A percentile compares a stretch with the other conserved stretches of the same genome.
These are phyloP conservation scores for human DNA, from an alignment of 2,113 vertebrate genomes.

Conservation along the genomic window DNA sequence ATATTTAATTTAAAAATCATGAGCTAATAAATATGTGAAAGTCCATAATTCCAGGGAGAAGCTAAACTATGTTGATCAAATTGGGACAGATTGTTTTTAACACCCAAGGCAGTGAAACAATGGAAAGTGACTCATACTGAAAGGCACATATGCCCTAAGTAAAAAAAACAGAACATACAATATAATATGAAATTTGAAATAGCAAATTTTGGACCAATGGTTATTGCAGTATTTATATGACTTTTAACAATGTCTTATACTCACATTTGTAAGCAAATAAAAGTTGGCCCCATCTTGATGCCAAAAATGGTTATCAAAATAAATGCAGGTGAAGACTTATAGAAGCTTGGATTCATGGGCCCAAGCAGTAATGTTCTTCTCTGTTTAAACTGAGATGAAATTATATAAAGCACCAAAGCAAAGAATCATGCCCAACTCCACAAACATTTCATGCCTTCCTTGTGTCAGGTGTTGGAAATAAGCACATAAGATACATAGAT, in stretches of 20 bases:
- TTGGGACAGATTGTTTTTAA: slow-evolving; percentile 13
- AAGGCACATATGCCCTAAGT: background rate
- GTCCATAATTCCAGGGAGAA: background rate
- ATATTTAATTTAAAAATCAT: slow-evolving; percentile 37
- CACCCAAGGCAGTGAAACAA: background rate
- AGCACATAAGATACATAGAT: background rate
- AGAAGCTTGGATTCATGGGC: background rate
- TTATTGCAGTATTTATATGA: background rate
- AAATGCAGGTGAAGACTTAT: background rate
- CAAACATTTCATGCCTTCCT: background rate
- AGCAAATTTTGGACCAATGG: background rate
- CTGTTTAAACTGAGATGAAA: background rate
- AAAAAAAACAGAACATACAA: background rate
- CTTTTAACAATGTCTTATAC: background rate
- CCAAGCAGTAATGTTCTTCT: background rate
- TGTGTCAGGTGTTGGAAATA: background rate
- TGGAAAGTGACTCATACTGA: slow-evolving; percentile 20
- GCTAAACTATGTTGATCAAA: background rate
- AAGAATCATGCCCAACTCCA: background rate
- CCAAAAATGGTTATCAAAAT: background rate
- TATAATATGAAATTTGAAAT: background rate
- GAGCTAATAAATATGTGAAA: background rate
- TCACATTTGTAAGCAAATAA: background rate
- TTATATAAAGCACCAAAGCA: background rate
- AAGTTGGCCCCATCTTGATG: background rate